Evolutionary conservation across 2,797 vertebrate species (phyloP).

Genomic region (Sebastes itinus): DNA sequence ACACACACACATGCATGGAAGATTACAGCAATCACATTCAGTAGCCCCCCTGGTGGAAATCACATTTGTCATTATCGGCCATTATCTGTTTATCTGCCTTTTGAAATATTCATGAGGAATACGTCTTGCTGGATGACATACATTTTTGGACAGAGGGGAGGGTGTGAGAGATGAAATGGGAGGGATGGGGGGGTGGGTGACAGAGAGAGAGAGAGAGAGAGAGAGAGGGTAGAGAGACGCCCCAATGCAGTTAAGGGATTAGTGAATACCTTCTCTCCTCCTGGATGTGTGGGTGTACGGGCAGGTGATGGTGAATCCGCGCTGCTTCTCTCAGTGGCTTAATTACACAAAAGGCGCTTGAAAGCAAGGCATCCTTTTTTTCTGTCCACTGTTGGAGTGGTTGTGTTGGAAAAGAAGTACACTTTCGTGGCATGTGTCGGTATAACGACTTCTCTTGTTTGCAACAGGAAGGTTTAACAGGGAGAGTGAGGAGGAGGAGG

Average conservation of each 20-base stretch:
- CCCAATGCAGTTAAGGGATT: slow-evolving; percentile 62
- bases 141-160: slow-evolving; percentile 41
- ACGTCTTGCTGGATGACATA: slow-evolving; percentile 47
- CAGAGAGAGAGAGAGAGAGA: background rate
- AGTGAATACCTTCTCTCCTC: slow-evolving; percentile 30
- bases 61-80: slow-evolving; percentile 51
- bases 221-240: slow-evolving; percentile 44
- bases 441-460: slow-evolving; percentile 76
- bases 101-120: slow-evolving; percentile 60
- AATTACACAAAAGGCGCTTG: slow-evolving; percentile 77
- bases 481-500: slow-evolving; percentile 40
- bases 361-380: slow-evolving; percentile 3
- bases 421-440: slow-evolving; percentile 43
- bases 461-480: slow-evolving; percentile 80
- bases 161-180: slow-evolving; percentile 9
- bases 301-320: slow-evolving; percentile 62
- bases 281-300: slow-evolving; percentile 62
- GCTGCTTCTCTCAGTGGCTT: slow-evolving; percentile 72
- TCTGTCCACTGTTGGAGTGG: background rate
- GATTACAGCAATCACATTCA: slow-evolving; percentile 43
- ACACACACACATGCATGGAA: slow-evolving; percentile 1
- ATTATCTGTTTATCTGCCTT: slow-evolving; percentile 53
- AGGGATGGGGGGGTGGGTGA: background rate
- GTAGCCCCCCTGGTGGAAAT: slow-evolving; percentile 32
- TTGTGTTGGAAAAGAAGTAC: background rate